A percentile compares a stretch with the other conserved stretches of the same genome.
phyloP scores from a whole-genome alignment of 2,797 vertebrate species.

The Discoglossus pictus region DNA sequence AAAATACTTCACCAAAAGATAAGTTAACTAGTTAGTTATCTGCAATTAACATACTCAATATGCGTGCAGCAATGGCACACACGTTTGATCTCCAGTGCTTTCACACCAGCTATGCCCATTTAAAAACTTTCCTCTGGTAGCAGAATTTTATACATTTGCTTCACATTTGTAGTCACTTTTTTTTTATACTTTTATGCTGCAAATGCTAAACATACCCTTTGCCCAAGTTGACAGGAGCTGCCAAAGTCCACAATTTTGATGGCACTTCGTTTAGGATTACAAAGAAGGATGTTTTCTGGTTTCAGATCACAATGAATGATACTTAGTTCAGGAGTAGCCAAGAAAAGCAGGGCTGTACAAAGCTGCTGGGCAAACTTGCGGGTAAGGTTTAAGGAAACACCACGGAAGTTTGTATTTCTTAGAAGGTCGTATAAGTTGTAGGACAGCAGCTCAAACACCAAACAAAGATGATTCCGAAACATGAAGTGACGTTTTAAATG shows the following conservation, averaged over 20 bases:
- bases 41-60: no score
- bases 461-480: conserved; percentile 94
- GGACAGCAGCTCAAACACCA: conserved; percentile 92
- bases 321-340: conserved; percentile 90
- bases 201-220: conserved; percentile 77
- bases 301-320: conserved; percentile 96
- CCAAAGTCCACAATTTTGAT: conserved; percentile 93
- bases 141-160: no score
- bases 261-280: conserved; percentile 90
- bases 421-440: conserved; percentile 92
- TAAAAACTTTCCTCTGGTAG: no score
- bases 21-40: no score
- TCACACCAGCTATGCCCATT: no score
- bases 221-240: conserved; percentile 88
- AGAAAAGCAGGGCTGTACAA: conserved; percentile 88
- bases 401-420: conserved; percentile 91
- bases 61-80: no score
- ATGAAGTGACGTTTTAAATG: conserved; percentile 95
- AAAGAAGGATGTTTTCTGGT: conserved; percentile 91
- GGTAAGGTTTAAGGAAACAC: conserved; percentile 89
- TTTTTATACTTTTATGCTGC: no score
- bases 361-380: conserved; percentile 93
- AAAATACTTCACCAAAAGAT: no score
- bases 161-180: no score
- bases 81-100: no score